Evolutionary conservation across 2,888 invertebrate genomes (phyloP), one percentile per base, ranked within the genome.

Genomic region (Endotricha flammealis): DNA sequence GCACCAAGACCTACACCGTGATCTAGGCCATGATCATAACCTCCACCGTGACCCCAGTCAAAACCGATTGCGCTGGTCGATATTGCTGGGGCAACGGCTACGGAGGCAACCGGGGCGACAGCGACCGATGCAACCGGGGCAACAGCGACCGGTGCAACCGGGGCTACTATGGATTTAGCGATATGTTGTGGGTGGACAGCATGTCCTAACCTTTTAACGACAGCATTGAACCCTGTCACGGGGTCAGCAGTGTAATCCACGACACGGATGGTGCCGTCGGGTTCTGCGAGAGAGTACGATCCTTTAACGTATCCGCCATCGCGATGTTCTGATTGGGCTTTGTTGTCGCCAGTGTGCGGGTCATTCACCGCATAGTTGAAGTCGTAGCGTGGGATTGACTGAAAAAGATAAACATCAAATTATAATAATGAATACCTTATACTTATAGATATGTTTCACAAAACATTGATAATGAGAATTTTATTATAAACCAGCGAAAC

Each of bases 291-390:
- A 0, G 85, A 85, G 58, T 86, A 87, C 0, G 81, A 81, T 24
- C 86, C 86, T 39, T 74, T 79, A 6, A 88, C 87, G 32, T 73
- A 56, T 44, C 71, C 85, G 9, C 87, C 87, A 25, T 78, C 78
- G 30, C 87, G 76, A 9, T 69, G 53, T 48, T 88, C 87, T 2
- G 63, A 60, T 46, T 87, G 87, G 5, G 78, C 70, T 44, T 88
- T 88, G 45, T 78, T 64, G 64, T 87, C 87, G 38, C 87, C 87
- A 12, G 86, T 87, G 38, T 61, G 41, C 1, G 86, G 83, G 48
- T 87, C 87, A 53, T 65, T 79, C 10, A 87, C 87, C 14, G 82
- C 83, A 53, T 87, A 88, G 64, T 85, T 80, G 63, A 85, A 87
- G 41, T 71, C 74, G 57, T 87, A 88, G 34, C 69, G 71, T 9